phyloP scores from a whole-genome alignment of 2,113 vertebrate genomes.

The Tragelaphus imberbis region DNA sequence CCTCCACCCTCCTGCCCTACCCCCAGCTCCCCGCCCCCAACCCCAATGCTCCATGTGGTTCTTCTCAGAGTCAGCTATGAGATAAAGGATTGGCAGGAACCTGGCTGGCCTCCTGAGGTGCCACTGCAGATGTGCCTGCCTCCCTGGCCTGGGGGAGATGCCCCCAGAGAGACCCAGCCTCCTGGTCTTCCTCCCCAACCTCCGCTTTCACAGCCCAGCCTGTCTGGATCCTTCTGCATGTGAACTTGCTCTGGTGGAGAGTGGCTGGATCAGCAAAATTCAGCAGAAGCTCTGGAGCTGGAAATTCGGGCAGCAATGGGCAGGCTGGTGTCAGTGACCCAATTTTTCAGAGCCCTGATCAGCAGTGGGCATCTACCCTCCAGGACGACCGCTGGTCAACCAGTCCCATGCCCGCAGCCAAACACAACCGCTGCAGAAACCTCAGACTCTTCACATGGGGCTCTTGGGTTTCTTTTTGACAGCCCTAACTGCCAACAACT shows the following conservation, averaged over 20 bases:
- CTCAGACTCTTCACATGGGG: fast-evolving
- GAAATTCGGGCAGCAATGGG: background rate
- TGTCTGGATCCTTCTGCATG: no score
- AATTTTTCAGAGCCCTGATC: background rate
- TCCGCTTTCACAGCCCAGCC: background rate
- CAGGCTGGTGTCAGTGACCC: background rate
- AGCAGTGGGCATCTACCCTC: background rate
- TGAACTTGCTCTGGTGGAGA: background rate
- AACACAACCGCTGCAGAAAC: background rate
- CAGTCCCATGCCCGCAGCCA: background rate
- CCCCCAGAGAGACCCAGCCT: background rate
- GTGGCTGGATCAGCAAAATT: background rate
- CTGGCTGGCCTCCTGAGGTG: background rate
- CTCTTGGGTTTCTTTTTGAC: background rate
- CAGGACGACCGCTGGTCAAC: background rate
- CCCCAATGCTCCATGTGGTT: background rate
- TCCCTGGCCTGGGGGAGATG: background rate
- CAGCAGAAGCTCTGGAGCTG: background rate
- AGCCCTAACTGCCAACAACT: background rate
- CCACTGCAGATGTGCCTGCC: background rate
- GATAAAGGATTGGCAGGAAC: background rate
- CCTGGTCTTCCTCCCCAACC: background rate
- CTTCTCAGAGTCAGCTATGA: background rate
- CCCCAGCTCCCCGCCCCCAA: fast-evolving
- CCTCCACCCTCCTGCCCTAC: background rate